Percentiles rank a stretch among this genome's conserved stretches.
phyloP scores from a whole-genome alignment of 2,888 invertebrate species.

The Heteromurus nitidus region DNA sequence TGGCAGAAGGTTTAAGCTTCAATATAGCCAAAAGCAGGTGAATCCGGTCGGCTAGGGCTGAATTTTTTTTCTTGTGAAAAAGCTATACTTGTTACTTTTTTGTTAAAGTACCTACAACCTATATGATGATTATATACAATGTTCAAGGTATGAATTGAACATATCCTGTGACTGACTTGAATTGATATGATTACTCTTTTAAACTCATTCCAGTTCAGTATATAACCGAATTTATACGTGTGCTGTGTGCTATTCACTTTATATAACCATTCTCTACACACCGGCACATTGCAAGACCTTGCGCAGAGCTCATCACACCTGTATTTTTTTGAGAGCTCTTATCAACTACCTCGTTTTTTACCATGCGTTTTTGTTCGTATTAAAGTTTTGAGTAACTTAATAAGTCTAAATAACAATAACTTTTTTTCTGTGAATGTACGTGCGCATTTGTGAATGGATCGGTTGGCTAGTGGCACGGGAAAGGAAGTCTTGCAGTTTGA shows the following conservation, averaged over 20 bases:
- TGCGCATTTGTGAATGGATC: slow-evolving; percentile 10
- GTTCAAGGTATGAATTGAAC: background rate
- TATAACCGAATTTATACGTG: too few relatives aligned
- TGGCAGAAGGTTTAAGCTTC: background rate
- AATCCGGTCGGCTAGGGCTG: slow-evolving; percentile 40
- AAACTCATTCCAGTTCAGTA: background rate
- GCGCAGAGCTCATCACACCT: slow-evolving; percentile 11
- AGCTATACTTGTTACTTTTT: background rate
- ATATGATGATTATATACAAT: background rate
- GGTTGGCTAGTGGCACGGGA: slow-evolving; percentile 28
- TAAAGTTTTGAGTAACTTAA: slow-evolving; percentile 29
- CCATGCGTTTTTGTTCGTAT: slow-evolving; percentile 3
- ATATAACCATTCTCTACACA: background rate
- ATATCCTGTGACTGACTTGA: background rate
- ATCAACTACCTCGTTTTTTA: slow-evolving; percentile 12
- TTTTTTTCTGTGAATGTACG: background rate
- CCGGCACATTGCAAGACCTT: slow-evolving; percentile 1
- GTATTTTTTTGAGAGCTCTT: slow-evolving; percentile 8
- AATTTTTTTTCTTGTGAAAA: slow-evolving; percentile 16
- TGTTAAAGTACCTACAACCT: slow-evolving; percentile 3
- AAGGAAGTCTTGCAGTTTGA: slow-evolving; percentile 21
- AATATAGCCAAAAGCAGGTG: slow-evolving; percentile 41
- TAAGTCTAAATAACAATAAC: slow-evolving; percentile 2
- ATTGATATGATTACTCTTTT: slow-evolving; percentile 3
- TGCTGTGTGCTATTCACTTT: background rate